These are phyloP conservation scores for fruit fly (Drosophila melanogaster) DNA, from an alignment of 1,140 invertebrate genomes.

Conservation along the genomic window Release_6_plus_ISO1_MT NC_004354.4:14648501-14649000, in stretches of 20 bases:
- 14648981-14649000: not conserved
- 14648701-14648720: constrained; percentile 17
- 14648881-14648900: constrained; percentile 17
- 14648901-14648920: constrained; percentile 26
- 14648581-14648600: not conserved
- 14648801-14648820: constrained; percentile 10
- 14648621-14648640: not conserved
- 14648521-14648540: constrained; percentile 31
- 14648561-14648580: not conserved
- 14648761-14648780: constrained; percentile 15
- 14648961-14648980: constrained; percentile 28
- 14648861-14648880: constrained; percentile 29
- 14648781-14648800: constrained; percentile 12
- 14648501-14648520: constrained; percentile 58
- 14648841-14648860: constrained; percentile 1
- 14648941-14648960: constrained; percentile 7
- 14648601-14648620: not conserved
- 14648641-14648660: not conserved
- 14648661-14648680: not conserved
- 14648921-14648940: constrained; percentile 24
- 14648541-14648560: constrained; percentile 32
- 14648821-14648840: not conserved
- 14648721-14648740: constrained; percentile 10
- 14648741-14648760: constrained; percentile 23
- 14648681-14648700: not conserved